Base-by-base conservation (phyloP, 2,113 vertebrate genomes). In the Eclectus roratus region DNA sequence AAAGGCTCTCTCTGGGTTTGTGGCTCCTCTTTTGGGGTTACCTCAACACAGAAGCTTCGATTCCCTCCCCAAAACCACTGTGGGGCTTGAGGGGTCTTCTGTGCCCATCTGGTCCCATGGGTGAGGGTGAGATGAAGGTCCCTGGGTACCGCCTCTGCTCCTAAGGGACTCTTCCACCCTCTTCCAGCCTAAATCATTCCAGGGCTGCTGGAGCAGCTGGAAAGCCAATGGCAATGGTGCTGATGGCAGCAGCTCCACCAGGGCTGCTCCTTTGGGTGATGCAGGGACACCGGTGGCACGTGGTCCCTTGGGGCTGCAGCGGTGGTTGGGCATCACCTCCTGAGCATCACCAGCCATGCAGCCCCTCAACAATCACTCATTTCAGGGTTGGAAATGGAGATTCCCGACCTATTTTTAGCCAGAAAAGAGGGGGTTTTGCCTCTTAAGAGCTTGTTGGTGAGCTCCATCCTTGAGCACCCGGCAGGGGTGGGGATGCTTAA, bases 171-270 rank as follows among this genome's bases (percentile, higher is more conserved):
- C 47, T 31, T 43, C 31, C 64, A 23, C 41, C 28, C 20, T 25
- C 21, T 2, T 3, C 33, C 23, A 11, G 6, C 9, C 3, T 4
- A 43, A 37, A 4, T 0, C 0, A 5, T 10, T 10, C 3, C 0
- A 64, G 74, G 1, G 7, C 7, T 16, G 78, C 64, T 0, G 13
- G 79, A 95, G 83, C 87, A n/a, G 61, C 55, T 3, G 58, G 28
- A 4, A 39, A 6, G 41, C 53, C 33, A 2, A 21, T 1, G 13
- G 78, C 31, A 2, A 0, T 7, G 46, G 29, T 1, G 11, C 47
- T 81, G 91, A 58, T 1, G 28, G 49, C 69, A 88, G 69, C 82
- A 5, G 47, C 71, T 46, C 44, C 4, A 64, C 50, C 28, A 37
- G 49, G n/a, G 41, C 77, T 7, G 85, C 25, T 41, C 44, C 11